A percentile compares a stretch with the other conserved stretches of the same genome.
phyloP scores from a whole-genome alignment of 2,888 invertebrate genomes.

The Athripsodes cinereus region DNA sequence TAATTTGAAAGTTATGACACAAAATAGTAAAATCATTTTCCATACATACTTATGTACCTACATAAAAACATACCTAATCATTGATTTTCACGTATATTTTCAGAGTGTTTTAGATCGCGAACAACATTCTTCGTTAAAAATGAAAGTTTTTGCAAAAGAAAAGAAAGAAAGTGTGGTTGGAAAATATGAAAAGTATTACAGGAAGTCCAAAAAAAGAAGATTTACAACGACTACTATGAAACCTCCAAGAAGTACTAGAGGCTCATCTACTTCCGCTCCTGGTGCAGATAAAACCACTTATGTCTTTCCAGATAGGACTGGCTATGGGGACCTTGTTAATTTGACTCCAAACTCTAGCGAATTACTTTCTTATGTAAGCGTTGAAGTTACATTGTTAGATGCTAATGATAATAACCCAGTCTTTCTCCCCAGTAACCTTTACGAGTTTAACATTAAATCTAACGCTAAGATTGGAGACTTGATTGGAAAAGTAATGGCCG shows the following conservation, averaged over 20 bases:
- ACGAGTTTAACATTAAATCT: constrained; percentile 67
- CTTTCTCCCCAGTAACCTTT: constrained; percentile 77
- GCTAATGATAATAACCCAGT: constrained; percentile 89
- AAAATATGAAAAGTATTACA: constrained; percentile 37
- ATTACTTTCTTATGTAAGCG: constrained; percentile 56
- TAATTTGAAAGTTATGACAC: too few species aligned
- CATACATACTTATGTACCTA: too few species aligned
- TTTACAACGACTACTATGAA: constrained; percentile 31
- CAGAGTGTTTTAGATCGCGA: constrained; percentile 76
- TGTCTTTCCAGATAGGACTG: constrained; percentile 44
- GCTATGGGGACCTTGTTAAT: constrained; percentile 41
- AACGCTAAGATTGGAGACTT: constrained; percentile 63
- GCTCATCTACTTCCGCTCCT: constrained; percentile 30
- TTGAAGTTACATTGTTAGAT: constrained; percentile 78
- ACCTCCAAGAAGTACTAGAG: neutral
- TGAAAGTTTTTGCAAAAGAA: constrained; percentile 76
- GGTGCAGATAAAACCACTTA: constrained; percentile 44
- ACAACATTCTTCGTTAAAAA: constrained; percentile 60
- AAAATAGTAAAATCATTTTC: too few species aligned
- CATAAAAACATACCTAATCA: too few species aligned
- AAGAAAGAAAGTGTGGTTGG: constrained; percentile 62
- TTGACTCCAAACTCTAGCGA: constrained; percentile 40
- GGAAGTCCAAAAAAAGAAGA: constrained; percentile 42
- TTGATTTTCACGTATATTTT: constrained; percentile 24
- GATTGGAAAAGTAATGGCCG: constrained; percentile 73